Base-by-base conservation (phyloP, 2,888 invertebrate genomes). In the Drosophila affinis region DNA sequence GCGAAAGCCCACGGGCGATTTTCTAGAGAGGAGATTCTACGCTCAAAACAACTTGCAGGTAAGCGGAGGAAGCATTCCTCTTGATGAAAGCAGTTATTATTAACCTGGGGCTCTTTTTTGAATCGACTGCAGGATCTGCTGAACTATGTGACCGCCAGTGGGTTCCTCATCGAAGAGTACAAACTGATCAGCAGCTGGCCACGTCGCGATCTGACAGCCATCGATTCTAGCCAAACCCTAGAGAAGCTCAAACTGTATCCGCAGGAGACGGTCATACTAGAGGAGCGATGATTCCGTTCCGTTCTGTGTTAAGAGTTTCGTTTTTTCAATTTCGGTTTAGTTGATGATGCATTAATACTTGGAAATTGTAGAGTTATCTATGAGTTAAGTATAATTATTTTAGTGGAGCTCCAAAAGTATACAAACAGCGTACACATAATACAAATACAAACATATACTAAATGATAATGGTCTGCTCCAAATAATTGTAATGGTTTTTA, bases 151-250 rank as follows among this genome's bases (percentile, higher is more conserved):
- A 95, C 96, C 64, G 97, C 97, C 52, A 94, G 97, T 93, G 98
- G 98, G 68, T 98, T 95, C 93, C 96, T 97, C 75, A 94, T 95
- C 81, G 95, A 96, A 85, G 96, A 96, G 90, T 98, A 95, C 92
- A 98, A 98, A 94, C 95, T 98, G 71, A 95, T 98, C 88, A 95
- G 96, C 86, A 97, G 97, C 92, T 98, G 97, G 96, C 98, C 98
- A 91, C 95, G 98, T 91, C 95, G 96, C 94, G 98, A 98, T 94
- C 97, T 98, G 93, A 97, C 98, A 75, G 93, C 95, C 76, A 93
- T 97, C 92, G 95, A 97, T 92, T 93, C 93, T 52, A 94, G 93
- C 89, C 94, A 95, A 92, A 96, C 97, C 72, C 93, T 99, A 82
- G 94, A 95, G 91, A 95, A 96, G 81, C 93, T 98, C 81, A 97